These are phyloP conservation scores for Moxostoma hubbsi DNA, from an alignment of 2,797 vertebrate genomes.

Conservation along the genomic window DNA sequence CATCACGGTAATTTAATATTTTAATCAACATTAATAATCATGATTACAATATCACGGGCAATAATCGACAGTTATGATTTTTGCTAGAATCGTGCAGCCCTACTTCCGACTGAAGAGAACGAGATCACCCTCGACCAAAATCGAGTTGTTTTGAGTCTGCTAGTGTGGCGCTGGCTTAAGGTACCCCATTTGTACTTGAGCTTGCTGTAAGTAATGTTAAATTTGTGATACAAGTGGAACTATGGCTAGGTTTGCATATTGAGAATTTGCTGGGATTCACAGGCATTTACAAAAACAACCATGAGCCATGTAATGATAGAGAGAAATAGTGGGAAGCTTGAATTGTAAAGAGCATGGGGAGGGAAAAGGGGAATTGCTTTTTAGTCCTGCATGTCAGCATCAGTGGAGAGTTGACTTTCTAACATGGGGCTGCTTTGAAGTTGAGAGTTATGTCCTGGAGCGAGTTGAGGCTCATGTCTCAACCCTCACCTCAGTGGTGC, in stretches of 20 bases:
- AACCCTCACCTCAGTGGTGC: conserved; percentile 63
- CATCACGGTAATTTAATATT: too few species aligned
- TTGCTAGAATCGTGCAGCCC: too few species aligned
- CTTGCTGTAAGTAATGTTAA: conserved; percentile 42
- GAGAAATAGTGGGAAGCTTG: conserved; percentile 17
- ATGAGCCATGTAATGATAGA: conserved; percentile 37
- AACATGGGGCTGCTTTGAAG: conserved; percentile 53
- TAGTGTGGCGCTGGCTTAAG: too few species aligned
- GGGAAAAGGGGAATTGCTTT: conserved; percentile 39
- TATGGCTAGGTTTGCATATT: conserved; percentile 10
- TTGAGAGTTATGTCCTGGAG: conserved; percentile 60
- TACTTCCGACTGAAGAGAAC: too few species aligned
- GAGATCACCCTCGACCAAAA: too few species aligned
- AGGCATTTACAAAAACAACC: conserved; percentile 42
- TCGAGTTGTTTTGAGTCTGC: too few species aligned
- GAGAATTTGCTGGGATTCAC: conserved; percentile 25
- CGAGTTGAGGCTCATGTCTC: conserved; percentile 56
- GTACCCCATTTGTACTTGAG: conserved; percentile 9
- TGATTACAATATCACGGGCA: too few species aligned
- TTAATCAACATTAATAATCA: too few species aligned
- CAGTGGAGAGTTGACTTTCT: conserved; percentile 47
- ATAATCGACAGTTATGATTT: too few species aligned
- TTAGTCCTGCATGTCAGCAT: conserved; percentile 51
- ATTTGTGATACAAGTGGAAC: conserved; percentile 43
- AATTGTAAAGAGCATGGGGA: conserved; percentile 33